phyloP scores from a whole-genome alignment of 1,140 invertebrate genomes.

The Leptopilina boulardi region DNA sequence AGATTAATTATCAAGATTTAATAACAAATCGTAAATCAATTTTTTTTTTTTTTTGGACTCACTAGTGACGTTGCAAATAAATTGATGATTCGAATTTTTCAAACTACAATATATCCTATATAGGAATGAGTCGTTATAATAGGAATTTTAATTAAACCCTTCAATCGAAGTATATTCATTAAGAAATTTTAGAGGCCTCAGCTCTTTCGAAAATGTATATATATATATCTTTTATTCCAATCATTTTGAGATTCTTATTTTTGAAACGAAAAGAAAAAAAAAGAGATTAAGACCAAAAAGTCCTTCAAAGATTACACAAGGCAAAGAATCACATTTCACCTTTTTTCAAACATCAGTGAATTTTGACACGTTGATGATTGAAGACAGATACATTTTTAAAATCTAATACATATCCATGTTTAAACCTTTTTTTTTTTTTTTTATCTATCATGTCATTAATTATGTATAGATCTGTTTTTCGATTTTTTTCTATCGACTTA shows the following conservation, averaged over 20 bases:
- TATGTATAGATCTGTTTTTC: too few relatives aligned
- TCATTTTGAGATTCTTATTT: neutral
- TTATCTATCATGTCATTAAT: too few relatives aligned
- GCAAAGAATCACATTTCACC: neutral
- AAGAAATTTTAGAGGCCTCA: constrained; percentile 46
- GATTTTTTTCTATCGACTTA: too few relatives aligned
- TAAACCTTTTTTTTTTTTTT: neutral
- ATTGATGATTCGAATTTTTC: neutral
- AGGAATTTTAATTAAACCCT: constrained; percentile 55
- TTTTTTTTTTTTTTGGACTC: neutral
- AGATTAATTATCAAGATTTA: too few relatives aligned
- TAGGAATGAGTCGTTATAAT: constrained; percentile 43
- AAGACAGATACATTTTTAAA: constrained; percentile 21
- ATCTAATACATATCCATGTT: neutral
- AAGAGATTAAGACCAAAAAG: neutral
- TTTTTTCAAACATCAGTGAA: neutral
- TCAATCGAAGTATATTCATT: constrained; percentile 46
- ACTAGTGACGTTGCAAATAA: neutral
- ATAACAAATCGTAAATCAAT: neutral
- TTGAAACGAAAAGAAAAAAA: neutral
- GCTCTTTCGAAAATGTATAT: neutral
- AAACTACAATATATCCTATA: neutral
- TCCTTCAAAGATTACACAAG: neutral
- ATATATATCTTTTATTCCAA: constrained; percentile 32
- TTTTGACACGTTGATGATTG: neutral